Evolutionary conservation across 2,113 vertebrate species (phyloP), one percentile per base, ranked within the genome.

Genomic region (Aplodontia rufa): DNA sequence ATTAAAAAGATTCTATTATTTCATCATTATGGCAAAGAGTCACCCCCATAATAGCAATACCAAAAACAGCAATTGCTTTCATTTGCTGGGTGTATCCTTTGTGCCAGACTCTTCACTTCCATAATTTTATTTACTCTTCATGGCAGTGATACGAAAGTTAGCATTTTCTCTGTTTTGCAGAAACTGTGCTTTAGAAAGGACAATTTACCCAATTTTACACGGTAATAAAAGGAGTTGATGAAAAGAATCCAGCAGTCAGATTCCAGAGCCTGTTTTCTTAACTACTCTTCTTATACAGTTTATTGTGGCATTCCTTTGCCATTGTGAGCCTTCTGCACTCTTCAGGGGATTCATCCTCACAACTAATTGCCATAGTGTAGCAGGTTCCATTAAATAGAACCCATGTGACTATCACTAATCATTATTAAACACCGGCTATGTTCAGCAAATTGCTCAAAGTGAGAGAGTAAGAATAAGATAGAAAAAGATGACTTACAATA

Each of bases 341-440:
- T 80, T 47, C 4, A 30, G n/a, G 53, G 37, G 16, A 3, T 47
- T 89, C 20, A 82, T 16, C 62, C 26, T 68, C n/a, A 17, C 28
- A 80, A 53, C 42, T 78, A 79, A 19, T 76, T 37, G 24, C 51
- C 28, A 22, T 42, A 14, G 20, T 68, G 5, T 11, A 40, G 14
- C 47, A 53, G 24, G 22, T 83, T 89, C 1, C 30, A 78, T 88
- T 91, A 68, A 69, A n/a, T 37, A 66, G 22, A 79, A 80, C 11
- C 20, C 42, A 47, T 47, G 32, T 37, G 80, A 37, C n/a, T 74
- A 58, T 64, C 51, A 37, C 5, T 87, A 45, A 92, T 87, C 40
- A 91, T 83, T 75, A 87, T 80, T 84, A 91, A 95, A 49, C 26
- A 79, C 72, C 42, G 83, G 32, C 17, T 80, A 6, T 89, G 19